Base-by-base conservation (phyloP, 2,113 vertebrate species). In the Xenus cinereus region DNA sequence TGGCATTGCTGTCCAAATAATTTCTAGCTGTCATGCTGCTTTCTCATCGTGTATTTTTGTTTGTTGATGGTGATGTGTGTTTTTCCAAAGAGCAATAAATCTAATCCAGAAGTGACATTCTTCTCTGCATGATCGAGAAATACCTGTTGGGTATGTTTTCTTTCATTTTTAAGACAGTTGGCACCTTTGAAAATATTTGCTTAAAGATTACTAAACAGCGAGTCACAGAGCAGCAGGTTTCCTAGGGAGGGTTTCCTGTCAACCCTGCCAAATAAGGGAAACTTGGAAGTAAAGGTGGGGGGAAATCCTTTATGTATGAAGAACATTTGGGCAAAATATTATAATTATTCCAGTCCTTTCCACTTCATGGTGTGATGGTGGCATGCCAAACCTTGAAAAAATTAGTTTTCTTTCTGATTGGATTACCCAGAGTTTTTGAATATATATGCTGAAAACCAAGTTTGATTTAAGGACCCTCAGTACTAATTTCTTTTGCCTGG, bases 241-340 rank as follows among this genome's bases (percentile, higher is more conserved):
- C 26, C 45, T 28, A 7, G 9, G 3, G 13, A 57, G 9, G 4
- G 2, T 14, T 83, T 91, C 3, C 30, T 74, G 93, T 91, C 35
- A 69, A 23, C 5, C 2, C 2, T 73, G n/a, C 9, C 16, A 91
- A 59, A 37, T 28, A 68, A 35, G 4, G 8, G 10, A 3, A 8
- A 0, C 1, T 26, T 14, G 16, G 14, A 73, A 17, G 3, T 54
- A 23, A 64, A 22, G 8, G 1, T 2, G 6, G 8, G 22, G 5
- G 16, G 14, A 39, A 48, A 8, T 53, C 9, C 4, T 60, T 73
- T 12, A 35, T 24, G 9, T 48, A 20, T 46, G 13, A 69, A 37
- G 23, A 66, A 6, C 43, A 16, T 35, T n/a, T 50, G 18, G 27
- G 50, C 23, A 75, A 91, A 87, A 77, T 41, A 16, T 4, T 32